A percentile compares a stretch with the other conserved stretches of the same genome.
These are phyloP conservation scores for Arctia plantaginis DNA, from an alignment of 2,888 invertebrate species.

Conservation along the genomic window DNA sequence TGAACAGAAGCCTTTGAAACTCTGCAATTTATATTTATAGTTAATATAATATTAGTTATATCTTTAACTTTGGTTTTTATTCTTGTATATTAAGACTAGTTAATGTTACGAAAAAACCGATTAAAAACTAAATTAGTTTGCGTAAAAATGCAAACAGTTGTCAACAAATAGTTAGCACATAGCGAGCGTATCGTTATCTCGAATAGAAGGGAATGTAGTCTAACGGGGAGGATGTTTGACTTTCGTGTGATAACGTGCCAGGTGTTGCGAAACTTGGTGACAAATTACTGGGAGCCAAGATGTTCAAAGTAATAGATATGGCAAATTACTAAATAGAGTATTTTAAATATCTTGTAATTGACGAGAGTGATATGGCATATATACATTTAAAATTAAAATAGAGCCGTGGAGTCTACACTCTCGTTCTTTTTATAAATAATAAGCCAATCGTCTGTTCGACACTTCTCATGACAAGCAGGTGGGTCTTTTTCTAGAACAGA, in stretches of 20 bases:
- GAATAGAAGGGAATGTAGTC: conserved; percentile 3
- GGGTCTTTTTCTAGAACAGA: no score
- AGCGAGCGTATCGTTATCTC: background rate
- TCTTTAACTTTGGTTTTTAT: background rate
- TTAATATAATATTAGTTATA: no score
- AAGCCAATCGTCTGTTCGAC: background rate
- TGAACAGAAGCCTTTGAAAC: background rate
- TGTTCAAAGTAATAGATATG: conserved; percentile 18
- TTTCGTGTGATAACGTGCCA: conserved; percentile 52
- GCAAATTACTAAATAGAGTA: background rate
- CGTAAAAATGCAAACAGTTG: background rate
- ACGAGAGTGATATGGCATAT: no score
- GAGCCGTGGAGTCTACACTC: background rate
- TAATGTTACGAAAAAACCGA: background rate
- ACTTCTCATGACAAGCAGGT: background rate
- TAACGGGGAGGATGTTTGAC: conserved; percentile 43
- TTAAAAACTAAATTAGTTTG: background rate
- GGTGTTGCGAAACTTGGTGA: conserved; percentile 54
- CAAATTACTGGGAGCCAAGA: conserved; percentile 45
- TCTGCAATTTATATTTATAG: background rate
- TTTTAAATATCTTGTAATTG: background rate
- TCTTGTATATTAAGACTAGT: background rate
- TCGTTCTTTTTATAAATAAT: background rate
- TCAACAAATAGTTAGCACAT: conserved; percentile 6
- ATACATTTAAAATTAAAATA: background rate